Evolutionary conservation across 2,888 invertebrate species (phyloP).

Genomic region (Mythimna impura): DNA sequence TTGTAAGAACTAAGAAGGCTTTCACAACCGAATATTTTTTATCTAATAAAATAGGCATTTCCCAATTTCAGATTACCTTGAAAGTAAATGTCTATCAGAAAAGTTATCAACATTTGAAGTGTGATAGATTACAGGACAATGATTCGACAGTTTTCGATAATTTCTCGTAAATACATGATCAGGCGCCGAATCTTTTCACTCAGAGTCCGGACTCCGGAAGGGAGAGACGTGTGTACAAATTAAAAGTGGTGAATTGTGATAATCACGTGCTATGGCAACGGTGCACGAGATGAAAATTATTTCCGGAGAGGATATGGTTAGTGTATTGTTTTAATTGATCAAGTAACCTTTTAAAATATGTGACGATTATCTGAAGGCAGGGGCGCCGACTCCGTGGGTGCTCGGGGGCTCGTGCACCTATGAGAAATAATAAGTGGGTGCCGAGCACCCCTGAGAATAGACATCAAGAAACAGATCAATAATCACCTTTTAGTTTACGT

Average conservation of each 20-base stretch:
- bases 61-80: slow-evolving; percentile 5
- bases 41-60: background rate
- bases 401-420: too few relatives aligned
- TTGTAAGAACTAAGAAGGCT: background rate
- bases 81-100: slow-evolving; percentile 8
- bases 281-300: slow-evolving; percentile 46
- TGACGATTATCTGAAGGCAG: background rate
- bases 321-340: slow-evolving; percentile 10
- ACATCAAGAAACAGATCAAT: too few relatives aligned
- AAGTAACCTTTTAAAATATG: background rate
- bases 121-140: slow-evolving; percentile 28
- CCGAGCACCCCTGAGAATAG: too few relatives aligned
- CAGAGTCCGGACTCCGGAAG: slow-evolving; percentile 24
- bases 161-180: slow-evolving; percentile 49
- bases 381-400: too few relatives aligned
- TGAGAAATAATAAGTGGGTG: too few relatives aligned
- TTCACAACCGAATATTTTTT: background rate
- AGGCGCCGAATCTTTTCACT: slow-evolving; percentile 50
- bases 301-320: slow-evolving; percentile 30
- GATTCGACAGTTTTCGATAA: slow-evolving; percentile 25
- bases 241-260: slow-evolving; percentile 20
- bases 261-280: slow-evolving; percentile 15
- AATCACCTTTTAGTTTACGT: too few relatives aligned
- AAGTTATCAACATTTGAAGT: slow-evolving; percentile 30
- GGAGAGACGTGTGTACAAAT: slow-evolving; percentile 39